These are phyloP conservation scores for Lycaon pictus DNA, from an alignment of 2,113 vertebrate genomes.

Conservation along the genomic window DNA sequence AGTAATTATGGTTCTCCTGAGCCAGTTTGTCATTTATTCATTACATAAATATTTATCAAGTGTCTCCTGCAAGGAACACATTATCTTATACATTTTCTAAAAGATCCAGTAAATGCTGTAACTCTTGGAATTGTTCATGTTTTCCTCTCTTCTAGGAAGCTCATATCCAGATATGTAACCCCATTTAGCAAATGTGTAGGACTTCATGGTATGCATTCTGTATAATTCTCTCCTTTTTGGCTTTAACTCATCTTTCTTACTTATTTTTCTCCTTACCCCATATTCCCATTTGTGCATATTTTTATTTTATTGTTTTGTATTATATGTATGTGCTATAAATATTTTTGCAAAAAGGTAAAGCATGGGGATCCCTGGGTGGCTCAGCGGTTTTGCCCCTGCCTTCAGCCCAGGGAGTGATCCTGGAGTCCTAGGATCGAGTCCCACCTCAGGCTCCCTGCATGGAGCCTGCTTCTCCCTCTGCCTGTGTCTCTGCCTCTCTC, in stretches of 20 bases:
- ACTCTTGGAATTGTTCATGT: not conserved
- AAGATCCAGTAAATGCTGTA: not conserved
- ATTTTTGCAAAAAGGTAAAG: not conserved
- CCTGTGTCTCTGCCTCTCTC: no score
- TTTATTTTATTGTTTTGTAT: not conserved
- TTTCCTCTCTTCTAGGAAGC: not conserved
- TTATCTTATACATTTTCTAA: not conserved
- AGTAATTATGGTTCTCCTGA: slow-evolving; percentile 6
- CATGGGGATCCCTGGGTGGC: not conserved
- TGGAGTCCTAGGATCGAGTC: no score
- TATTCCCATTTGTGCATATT: not conserved
- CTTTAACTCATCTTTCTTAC: not conserved
- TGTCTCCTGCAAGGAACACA: not conserved
- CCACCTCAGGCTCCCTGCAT: no score
- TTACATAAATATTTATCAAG: not conserved
- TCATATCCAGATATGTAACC: not conserved
- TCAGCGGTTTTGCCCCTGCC: no score
- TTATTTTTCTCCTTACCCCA: slow-evolving; percentile 17
- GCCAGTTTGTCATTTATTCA: slow-evolving; percentile 38
- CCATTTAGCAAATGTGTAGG: not conserved
- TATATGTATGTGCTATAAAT: not conserved
- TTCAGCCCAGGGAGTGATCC: no score
- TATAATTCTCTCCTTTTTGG: not conserved
- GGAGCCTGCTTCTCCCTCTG: no score
- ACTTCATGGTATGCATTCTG: not conserved